Base-by-base conservation (phyloP, 2,797 vertebrate species). In the Gymnoscopelus microlampas region DNA sequence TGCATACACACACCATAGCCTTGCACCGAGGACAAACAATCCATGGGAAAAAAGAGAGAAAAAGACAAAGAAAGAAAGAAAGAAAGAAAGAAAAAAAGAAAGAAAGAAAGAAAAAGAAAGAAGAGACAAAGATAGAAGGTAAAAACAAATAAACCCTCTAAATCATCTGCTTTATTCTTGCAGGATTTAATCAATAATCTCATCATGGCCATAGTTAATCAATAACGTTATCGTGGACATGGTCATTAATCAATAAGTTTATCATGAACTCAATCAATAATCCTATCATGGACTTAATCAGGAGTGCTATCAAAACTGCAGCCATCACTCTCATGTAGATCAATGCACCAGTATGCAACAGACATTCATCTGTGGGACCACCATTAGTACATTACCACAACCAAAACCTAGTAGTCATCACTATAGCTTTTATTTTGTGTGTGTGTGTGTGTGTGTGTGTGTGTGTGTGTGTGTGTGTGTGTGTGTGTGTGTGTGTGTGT, bases 141-240 rank as follows among this genome's bases (percentile, higher is more conserved):
- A 9, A 10, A 9, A 44, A 44, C 7, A 26, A 15, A 44, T 56
- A 15, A 55, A 19, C 63, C 50, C 11, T 19, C 26, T 12, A 35
- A 51, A 53, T 60, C 55, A 64, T 44, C 48, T 44, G 51, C n/a
- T 70, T 51, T 24, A 58, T 70, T 49, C 29, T 60, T 63, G 74
- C 60, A 8, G 63, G 68, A 60, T 64, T 47, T 71, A 58, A 82
- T 88, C 71, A 70, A 81, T 78, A 79, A 73, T 66, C 59, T 60
- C 62, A 73, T 60, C 53, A 55, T 61, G 47, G 15, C 12, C 66
- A 74, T 72, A 54, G 63, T 78, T 78, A 62, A 78, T 81, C 73
- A 74, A 73, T 72, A 62, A 56, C 73, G 70, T 57, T 23, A 77
- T 70, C 53, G 60, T 47, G 53, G 58, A n/a, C 57, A 44, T 10